Evolutionary conservation across 2,797 vertebrate genomes (phyloP).

Genomic region (Takifugu ocellatus): DNA sequence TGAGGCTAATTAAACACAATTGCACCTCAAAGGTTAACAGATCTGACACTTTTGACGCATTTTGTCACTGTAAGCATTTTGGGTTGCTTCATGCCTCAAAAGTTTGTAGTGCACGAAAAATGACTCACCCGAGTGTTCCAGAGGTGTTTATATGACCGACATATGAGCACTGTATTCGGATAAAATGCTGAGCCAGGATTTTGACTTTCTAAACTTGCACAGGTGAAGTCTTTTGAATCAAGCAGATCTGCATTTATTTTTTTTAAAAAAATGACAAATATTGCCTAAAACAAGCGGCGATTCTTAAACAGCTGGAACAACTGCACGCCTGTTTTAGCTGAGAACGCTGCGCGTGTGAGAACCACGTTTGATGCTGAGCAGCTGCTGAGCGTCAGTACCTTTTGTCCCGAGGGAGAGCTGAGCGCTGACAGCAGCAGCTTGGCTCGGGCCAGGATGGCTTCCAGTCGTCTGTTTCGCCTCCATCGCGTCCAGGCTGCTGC

Average conservation of each 20-base stretch:
- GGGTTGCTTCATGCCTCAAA: neutral
- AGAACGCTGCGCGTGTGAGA: neutral
- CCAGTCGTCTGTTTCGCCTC: conserved; percentile 35
- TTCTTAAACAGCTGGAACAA: conserved; percentile 16
- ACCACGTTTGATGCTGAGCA: neutral
- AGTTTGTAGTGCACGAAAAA: neutral
- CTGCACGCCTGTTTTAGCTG: neutral
- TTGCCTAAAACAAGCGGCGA: neutral
- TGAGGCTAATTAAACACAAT: too few species aligned
- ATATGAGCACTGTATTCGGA: too few species aligned
- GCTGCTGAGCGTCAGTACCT: conserved; percentile 48
- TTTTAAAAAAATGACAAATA: too few species aligned
- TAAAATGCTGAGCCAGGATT: too few species aligned
- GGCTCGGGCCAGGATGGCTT: conserved; percentile 35
- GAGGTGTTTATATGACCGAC: too few species aligned
- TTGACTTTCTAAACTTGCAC: too few species aligned
- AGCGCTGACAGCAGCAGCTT: conserved; percentile 34
- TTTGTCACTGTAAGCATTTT: neutral
- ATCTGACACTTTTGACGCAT: neutral
- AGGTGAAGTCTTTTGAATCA: too few species aligned
- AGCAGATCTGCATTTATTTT: too few species aligned
- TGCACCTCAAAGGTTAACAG: too few species aligned
- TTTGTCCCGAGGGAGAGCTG: conserved; percentile 42
- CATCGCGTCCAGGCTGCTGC: conserved; percentile 26
- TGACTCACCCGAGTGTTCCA: neutral